phyloP scores from a whole-genome alignment of 2,113 vertebrate species.

The Albula glossodonta region DNA sequence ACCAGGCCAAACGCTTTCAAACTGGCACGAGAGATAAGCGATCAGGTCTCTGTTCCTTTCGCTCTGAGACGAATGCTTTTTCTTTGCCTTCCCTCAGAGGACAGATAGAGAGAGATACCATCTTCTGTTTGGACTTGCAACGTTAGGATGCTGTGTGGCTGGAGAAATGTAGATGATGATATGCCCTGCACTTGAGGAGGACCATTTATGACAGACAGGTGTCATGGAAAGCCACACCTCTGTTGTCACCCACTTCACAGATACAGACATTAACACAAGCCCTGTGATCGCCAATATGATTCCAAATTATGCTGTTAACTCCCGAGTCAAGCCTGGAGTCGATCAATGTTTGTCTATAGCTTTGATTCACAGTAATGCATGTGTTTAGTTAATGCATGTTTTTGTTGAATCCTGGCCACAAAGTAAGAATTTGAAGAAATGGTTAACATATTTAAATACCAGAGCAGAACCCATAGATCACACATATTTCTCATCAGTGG shows the following conservation, averaged over 20 bases:
- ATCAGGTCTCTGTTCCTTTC: background rate
- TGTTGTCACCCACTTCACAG: background rate
- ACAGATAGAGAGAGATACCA: conserved; percentile 26
- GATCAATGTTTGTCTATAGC: no score
- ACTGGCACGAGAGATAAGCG: background rate
- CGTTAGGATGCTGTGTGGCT: conserved; percentile 4
- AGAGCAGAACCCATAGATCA: no score
- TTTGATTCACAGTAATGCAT: no score
- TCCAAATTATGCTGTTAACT: no score
- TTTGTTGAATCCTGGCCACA: no score
- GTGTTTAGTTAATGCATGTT: no score
- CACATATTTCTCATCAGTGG: no score
- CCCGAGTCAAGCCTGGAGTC: no score
- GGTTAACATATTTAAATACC: no score
- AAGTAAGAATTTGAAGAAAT: no score
- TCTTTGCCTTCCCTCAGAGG: conserved; percentile 17
- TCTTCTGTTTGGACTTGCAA: background rate
- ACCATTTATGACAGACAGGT: background rate
- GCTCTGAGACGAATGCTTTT: background rate
- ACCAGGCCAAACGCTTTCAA: background rate
- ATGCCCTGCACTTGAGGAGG: background rate
- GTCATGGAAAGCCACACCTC: background rate
- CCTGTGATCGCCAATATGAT: background rate
- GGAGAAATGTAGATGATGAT: background rate
- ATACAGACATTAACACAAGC: background rate